phyloP scores from a whole-genome alignment of 2,797 vertebrate genomes.

The Microctenopoma lineatum region DNA sequence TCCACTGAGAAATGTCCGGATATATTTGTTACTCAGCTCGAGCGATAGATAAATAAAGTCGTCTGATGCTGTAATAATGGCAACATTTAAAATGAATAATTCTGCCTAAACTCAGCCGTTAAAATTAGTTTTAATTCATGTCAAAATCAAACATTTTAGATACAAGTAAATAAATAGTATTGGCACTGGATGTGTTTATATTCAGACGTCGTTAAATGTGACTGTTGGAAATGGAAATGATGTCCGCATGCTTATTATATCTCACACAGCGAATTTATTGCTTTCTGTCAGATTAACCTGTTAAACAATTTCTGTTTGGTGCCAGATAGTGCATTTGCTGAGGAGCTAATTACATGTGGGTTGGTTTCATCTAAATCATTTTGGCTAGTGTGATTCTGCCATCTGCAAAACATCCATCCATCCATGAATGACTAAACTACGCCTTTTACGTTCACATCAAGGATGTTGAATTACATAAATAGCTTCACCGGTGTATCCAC shows the following conservation, averaged over 20 bases:
- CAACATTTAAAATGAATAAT: slow-evolving; percentile 43
- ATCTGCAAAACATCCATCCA: background rate
- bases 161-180: slow-evolving; percentile 10
- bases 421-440: too few relatives aligned
- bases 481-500: background rate
- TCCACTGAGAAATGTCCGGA: slow-evolving; percentile 41
- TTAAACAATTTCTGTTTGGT: slow-evolving; percentile 18
- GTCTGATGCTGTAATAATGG: slow-evolving; percentile 54
- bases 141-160: slow-evolving; percentile 35
- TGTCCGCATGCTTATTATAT: background rate
- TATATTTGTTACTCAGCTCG: slow-evolving; percentile 60
- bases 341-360: slow-evolving; percentile 26
- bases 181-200: background rate
- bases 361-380: slow-evolving; percentile 24
- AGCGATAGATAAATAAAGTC: slow-evolving; percentile 56
- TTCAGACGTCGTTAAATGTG: slow-evolving; percentile 15
- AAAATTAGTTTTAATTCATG: slow-evolving; percentile 45
- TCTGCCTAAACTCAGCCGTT: slow-evolving; percentile 26
- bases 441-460: background rate
- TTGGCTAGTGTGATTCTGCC: slow-evolving; percentile 8
- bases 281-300: slow-evolving; percentile 9
- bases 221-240: slow-evolving; percentile 11
- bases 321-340: background rate
- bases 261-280: background rate
- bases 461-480: background rate